Conservation (phyloP, 2,888 invertebrate genomes). For the Lydus trimaculatus region DNA sequence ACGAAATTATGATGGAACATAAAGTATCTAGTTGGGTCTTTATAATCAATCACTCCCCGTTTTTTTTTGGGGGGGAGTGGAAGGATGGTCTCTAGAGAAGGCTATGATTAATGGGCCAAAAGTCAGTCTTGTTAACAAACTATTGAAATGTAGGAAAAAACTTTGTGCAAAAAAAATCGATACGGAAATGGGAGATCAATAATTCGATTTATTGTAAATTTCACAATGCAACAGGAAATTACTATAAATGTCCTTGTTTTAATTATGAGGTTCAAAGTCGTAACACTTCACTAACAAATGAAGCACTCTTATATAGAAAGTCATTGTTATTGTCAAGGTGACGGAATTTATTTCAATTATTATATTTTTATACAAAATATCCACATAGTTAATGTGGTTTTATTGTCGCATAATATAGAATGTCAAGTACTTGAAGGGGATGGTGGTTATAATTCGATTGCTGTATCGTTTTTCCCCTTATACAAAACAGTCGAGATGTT, state of each 20-base stretch:
- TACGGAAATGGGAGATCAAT: background rate
- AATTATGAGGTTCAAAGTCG: conserved; percentile 8
- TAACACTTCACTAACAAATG: conserved; percentile 1
- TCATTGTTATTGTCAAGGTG: conserved; percentile 31
- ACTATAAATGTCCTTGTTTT: background rate
- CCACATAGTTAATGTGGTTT: conserved; percentile 41
- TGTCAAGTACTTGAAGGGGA: conserved; percentile 36
- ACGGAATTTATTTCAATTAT: background rate
- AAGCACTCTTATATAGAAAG: conserved; percentile 10
- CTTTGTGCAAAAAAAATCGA: background rate
- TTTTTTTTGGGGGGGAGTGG: background rate
- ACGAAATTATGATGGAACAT: conserved; percentile 4
- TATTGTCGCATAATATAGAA: conserved; percentile 44
- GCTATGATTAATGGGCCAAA: background rate
- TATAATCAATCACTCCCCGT: conserved; percentile 1
- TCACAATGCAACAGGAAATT: background rate
- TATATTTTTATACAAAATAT: background rate
- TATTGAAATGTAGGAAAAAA: background rate
- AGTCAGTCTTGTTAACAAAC: background rate
- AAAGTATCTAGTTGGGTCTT: background rate
- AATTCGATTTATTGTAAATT: background rate
- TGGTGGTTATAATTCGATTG: conserved; percentile 46
- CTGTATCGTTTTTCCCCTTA: conserved; percentile 41
- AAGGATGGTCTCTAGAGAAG: background rate
- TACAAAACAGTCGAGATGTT: conserved; percentile 42